These are phyloP conservation scores for Melitaea cinxia DNA, from an alignment of 1,140 invertebrate genomes.

Conservation along the genomic window DNA sequence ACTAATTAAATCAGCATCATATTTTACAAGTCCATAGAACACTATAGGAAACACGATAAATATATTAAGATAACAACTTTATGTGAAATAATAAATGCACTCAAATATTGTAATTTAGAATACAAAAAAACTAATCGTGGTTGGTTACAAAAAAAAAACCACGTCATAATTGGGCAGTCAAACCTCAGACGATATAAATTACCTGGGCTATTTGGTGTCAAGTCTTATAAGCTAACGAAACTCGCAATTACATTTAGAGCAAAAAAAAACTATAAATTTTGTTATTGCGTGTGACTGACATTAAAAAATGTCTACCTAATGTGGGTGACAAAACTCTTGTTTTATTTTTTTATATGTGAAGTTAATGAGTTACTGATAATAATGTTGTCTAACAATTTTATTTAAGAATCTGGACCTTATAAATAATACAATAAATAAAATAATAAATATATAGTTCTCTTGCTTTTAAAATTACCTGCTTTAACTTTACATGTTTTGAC, in stretches of 20 bases:
- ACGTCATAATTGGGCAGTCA: not conserved
- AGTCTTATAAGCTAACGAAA: not conserved
- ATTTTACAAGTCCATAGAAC: conserved; percentile 14
- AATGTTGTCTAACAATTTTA: too few species aligned
- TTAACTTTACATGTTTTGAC: too few species aligned
- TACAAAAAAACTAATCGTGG: not conserved
- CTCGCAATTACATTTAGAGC: not conserved
- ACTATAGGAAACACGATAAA: not conserved
- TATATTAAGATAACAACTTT: not conserved
- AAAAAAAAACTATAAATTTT: not conserved
- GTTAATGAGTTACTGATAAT: not conserved
- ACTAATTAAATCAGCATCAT: conserved; percentile 39
- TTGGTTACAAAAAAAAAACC: not conserved
- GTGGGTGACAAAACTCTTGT: not conserved
- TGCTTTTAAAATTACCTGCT: too few species aligned
- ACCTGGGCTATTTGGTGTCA: not conserved
- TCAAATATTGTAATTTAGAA: not conserved
- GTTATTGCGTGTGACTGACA: not conserved
- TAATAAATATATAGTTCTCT: too few species aligned
- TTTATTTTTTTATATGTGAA: not conserved
- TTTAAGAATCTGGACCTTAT: too few species aligned
- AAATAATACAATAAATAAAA: too few species aligned
- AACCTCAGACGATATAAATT: conserved; percentile 4
- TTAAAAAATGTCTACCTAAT: not conserved
- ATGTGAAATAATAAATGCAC: not conserved